Evolutionary conservation across 2,113 vertebrate genomes (phyloP).

Genomic region (Pelecanoides urinatrix): DNA sequence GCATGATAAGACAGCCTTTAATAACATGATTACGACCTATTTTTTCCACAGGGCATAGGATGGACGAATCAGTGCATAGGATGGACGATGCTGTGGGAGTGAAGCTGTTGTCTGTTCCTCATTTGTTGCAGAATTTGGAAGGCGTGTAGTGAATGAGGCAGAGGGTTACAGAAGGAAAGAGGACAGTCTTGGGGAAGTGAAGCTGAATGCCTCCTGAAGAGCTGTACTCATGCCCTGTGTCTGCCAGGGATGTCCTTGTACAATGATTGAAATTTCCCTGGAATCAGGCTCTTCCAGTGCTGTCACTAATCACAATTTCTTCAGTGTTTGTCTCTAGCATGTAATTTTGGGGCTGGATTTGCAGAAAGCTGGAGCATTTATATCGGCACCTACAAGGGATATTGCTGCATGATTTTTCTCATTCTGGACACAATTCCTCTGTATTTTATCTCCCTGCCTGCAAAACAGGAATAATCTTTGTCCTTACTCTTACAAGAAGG

Average conservation of each 20-base stretch:
- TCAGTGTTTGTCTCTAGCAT: background rate
- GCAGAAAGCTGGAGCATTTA: background rate
- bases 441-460: background rate
- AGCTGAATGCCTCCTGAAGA: background rate
- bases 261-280: background rate
- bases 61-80: constrained; percentile 62
- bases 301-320: background rate
- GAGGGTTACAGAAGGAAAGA: background rate
- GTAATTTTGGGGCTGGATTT: background rate
- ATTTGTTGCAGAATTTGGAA: constrained; percentile 71
- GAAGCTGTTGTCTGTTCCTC: constrained; percentile 68
- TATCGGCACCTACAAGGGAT: background rate
- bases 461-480: background rate
- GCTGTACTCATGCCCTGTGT: background rate
- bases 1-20: constrained; percentile 16
- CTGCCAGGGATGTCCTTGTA: background rate
- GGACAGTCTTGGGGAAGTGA: background rate
- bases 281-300: background rate
- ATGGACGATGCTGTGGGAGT: constrained; percentile 64
- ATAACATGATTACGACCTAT: constrained; percentile 54
- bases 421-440: background rate
- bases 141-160: constrained; percentile 64
- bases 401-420: background rate
- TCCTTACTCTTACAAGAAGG: background rate
- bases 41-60: constrained; percentile 65